A percentile compares a stretch with the other conserved stretches of the same genome.
Conservation (phyloP, 1,140 invertebrate genomes). For the Gryllus bimaculatus region DNA sequence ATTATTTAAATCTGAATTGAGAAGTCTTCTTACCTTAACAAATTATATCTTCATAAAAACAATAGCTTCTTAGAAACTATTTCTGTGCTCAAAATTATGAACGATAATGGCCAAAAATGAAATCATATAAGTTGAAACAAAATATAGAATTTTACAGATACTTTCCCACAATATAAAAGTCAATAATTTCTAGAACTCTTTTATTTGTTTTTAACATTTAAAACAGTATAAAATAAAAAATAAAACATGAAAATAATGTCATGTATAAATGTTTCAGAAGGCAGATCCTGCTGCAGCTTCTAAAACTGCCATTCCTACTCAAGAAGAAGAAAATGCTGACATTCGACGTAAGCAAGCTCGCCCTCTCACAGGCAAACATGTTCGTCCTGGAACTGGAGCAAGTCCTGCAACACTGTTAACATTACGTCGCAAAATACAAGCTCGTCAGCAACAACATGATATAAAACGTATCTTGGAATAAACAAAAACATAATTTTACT, state of each 20-base stretch:
- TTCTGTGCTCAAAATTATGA: no score
- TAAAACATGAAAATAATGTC: neutral
- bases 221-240: neutral
- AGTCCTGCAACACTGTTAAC: constrained; percentile 36
- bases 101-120: no score
- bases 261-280: neutral
- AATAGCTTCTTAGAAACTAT: no score
- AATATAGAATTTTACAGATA: no score
- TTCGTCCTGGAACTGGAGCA: constrained; percentile 40
- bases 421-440: constrained; percentile 39
- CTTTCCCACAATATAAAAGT: no score
- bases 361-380: constrained; percentile 38
- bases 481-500: neutral
- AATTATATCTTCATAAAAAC: no score
- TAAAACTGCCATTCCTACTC: neutral
- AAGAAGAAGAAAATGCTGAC: constrained; percentile 12
- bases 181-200: neutral
- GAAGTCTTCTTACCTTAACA: no score
- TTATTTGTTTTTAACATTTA: neutral
- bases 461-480: neutral
- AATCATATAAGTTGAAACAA: no score
- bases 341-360: constrained; percentile 21
- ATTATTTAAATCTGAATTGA: no score
- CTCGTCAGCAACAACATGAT: constrained; percentile 31
- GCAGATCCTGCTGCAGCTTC: neutral